phyloP scores from a whole-genome alignment of 64 coral and sea anemone species.

The Dendrophyllia cribrosa region DNA sequence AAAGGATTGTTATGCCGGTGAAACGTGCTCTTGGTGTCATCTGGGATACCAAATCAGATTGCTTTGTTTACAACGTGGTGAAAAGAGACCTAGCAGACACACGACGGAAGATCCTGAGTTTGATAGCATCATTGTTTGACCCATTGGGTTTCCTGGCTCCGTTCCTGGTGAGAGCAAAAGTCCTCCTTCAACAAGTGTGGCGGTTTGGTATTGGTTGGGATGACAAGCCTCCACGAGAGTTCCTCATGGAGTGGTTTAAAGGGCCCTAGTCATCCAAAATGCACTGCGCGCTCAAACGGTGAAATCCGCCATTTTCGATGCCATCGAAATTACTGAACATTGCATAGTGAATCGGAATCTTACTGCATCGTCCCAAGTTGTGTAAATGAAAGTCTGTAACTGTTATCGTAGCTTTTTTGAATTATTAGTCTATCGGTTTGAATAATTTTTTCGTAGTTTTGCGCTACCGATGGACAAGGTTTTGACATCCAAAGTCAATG shows the following conservation, averaged over 20 bases:
- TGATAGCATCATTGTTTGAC: constrained; percentile 5
- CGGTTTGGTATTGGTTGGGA: constrained; percentile 14
- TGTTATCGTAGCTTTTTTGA: no score
- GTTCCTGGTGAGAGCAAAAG: neutral
- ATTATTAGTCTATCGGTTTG: no score
- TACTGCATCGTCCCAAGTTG: no score
- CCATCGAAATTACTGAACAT: no score
- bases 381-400: no score
- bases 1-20: neutral
- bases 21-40: constrained; percentile 1
- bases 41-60: constrained; percentile 3
- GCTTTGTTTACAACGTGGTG: neutral
- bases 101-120: neutral
- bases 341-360: no score
- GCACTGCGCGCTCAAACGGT: no score
- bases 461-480: no score
- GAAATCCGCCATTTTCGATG: no score
- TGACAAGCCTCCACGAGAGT: constrained; percentile 20
- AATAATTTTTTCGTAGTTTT: no score
- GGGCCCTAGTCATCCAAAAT: no score
- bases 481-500: no score
- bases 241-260: constrained; percentile 26
- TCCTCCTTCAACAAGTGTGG: neutral
- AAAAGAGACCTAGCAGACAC: neutral
- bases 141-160: constrained; percentile 23